These are phyloP conservation scores for Sinella curviseta DNA, from an alignment of 1,140 invertebrate species.

Conservation along the genomic window DNA sequence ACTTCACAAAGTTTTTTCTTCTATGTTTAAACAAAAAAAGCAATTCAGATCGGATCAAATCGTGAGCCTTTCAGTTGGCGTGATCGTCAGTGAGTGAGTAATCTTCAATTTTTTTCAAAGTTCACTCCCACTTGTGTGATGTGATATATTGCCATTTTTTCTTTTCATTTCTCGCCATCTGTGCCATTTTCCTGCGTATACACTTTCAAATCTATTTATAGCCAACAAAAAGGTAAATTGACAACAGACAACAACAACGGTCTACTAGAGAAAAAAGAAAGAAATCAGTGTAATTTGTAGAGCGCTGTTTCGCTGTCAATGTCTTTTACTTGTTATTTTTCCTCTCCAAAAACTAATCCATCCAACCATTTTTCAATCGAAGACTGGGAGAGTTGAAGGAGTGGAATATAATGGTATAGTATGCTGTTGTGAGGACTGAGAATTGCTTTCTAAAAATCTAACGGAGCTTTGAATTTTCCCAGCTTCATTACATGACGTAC, in stretches of 20 bases:
- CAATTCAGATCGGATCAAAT: neutral
- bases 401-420: too few species aligned
- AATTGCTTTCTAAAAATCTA: too few species aligned
- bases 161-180: constrained; percentile 12
- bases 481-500: too few species aligned
- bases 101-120: constrained; percentile 14
- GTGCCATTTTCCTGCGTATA: neutral
- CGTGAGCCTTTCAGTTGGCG: neutral
- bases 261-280: neutral
- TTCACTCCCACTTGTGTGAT: constrained; percentile 1
- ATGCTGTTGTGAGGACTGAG: too few species aligned
- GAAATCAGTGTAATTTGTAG: constrained; percentile 16
- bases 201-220: neutral
- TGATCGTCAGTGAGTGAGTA: neutral
- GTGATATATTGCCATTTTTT: constrained; percentile 14
- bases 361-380: too few species aligned
- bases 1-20: too few species aligned
- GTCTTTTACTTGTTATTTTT: neutral
- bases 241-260: too few species aligned
- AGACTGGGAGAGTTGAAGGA: too few species aligned
- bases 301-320: neutral
- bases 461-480: too few species aligned
- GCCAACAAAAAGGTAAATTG: too few species aligned
- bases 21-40: too few species aligned
- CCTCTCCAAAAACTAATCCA: neutral